phyloP scores from a whole-genome alignment of 2,888 invertebrate genomes.

The Rhamphomyia laevipes region DNA sequence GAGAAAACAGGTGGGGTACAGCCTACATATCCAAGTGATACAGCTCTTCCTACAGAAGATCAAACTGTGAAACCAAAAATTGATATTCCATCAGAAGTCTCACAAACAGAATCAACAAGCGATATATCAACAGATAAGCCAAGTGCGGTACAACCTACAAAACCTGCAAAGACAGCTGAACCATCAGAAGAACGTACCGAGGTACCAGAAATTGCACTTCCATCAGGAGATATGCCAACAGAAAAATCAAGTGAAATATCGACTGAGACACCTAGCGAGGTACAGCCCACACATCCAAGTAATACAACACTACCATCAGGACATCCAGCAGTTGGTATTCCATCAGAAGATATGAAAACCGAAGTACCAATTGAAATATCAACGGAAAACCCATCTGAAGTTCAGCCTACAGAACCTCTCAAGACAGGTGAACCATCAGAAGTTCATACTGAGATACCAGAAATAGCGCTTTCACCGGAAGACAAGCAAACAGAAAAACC shows the following conservation, averaged over 20 bases:
- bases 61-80: conserved; percentile 3
- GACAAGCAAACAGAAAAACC: background rate
- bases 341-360: background rate
- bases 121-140: conserved; percentile 6
- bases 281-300: background rate
- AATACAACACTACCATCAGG: conserved; percentile 2
- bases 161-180: conserved; percentile 10
- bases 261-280: conserved; percentile 10
- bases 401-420: background rate
- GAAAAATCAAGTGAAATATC: no score
- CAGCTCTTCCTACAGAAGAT: background rate
- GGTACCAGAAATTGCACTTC: conserved; percentile 6
- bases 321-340: background rate
- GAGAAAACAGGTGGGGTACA: no score
- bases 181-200: conserved; percentile 11
- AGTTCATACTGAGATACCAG: conserved; percentile 15
- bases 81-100: background rate
- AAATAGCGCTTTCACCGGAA: background rate
- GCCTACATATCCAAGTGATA: background rate
- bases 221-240: background rate
- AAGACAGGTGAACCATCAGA: conserved; percentile 12
- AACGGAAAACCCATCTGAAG: background rate
- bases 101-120: background rate
- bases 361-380: conserved; percentile 9
- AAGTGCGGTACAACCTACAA: conserved; percentile 10